Conservation (phyloP, 1,140 invertebrate species). For the Diabrotica virgifera region DNA sequence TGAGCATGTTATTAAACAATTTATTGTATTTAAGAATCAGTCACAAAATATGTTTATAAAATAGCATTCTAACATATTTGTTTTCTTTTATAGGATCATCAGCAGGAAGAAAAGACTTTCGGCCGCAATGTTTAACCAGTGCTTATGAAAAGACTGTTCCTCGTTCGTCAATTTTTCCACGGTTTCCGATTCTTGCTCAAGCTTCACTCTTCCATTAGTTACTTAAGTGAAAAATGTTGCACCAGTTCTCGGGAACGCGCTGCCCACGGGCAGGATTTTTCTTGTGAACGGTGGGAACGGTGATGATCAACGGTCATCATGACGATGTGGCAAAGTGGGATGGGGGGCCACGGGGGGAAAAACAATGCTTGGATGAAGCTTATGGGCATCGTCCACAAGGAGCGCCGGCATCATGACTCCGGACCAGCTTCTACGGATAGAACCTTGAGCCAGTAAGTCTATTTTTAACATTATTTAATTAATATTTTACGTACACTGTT, state of each 20-base stretch:
- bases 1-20: too few species aligned
- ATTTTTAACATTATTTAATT: not conserved
- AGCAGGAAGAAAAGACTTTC: conserved; percentile 2
- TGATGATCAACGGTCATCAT: conserved; percentile 47
- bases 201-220: not conserved
- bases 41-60: too few species aligned
- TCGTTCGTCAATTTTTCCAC: not conserved
- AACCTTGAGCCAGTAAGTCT: conserved; percentile 65
- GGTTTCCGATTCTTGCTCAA: conserved; percentile 1
- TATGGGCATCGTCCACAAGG: conserved; percentile 78
- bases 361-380: conserved; percentile 81
- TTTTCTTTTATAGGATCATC: not conserved
- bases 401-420: conserved; percentile 61
- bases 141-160: conserved; percentile 2
- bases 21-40: too few species aligned
- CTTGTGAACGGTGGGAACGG: conserved; percentile 19
- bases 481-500: not conserved
- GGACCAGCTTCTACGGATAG: conserved; percentile 59
- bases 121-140: not conserved
- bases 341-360: conserved; percentile 68
- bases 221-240: not conserved
- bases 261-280: not conserved
- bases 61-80: too few species aligned
- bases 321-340: conserved; percentile 74
- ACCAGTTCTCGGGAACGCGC: not conserved